Percentiles rank a stretch among this genome's conserved stretches.
phyloP scores from a whole-genome alignment of 30 jellyfish, hydroid and myxozoan genomes.

The Catostylus mosaicus region DNA sequence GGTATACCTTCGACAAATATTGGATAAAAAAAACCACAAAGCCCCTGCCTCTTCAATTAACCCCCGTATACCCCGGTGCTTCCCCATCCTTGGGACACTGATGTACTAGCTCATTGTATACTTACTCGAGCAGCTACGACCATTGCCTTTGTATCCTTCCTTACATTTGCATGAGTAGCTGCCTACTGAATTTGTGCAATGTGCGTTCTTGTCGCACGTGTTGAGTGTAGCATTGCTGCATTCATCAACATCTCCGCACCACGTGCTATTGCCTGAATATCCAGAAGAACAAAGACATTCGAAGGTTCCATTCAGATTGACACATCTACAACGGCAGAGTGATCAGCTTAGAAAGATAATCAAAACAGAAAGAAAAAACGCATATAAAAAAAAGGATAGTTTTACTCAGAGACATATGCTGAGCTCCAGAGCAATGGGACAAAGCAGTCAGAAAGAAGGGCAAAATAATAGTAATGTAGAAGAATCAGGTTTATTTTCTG shows the following conservation, averaged over 20 bases:
- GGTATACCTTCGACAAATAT: no score
- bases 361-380: no score
- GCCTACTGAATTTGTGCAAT: constrained; percentile 51
- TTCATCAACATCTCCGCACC: constrained; percentile 63
- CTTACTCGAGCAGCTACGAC: constrained; percentile 45
- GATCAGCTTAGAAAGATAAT: no score
- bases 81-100: neutral
- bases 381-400: no score
- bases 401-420: no score
- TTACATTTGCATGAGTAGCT: constrained; percentile 48
- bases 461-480: no score
- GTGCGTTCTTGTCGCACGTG: constrained; percentile 51
- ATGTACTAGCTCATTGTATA: neutral
- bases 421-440: no score
- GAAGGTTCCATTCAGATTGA: constrained; percentile 62
- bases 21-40: no score
- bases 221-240: constrained; percentile 24
- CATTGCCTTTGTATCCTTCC: constrained; percentile 62
- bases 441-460: no score
- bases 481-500: no score
- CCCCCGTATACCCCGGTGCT: neutral
- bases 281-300: constrained; percentile 66
- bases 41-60: no score
- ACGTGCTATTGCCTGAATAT: constrained; percentile 61
- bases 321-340: no score